Base-by-base conservation (phyloP, 1,140 invertebrate genomes). In the Papilio aristodemus region DNA sequence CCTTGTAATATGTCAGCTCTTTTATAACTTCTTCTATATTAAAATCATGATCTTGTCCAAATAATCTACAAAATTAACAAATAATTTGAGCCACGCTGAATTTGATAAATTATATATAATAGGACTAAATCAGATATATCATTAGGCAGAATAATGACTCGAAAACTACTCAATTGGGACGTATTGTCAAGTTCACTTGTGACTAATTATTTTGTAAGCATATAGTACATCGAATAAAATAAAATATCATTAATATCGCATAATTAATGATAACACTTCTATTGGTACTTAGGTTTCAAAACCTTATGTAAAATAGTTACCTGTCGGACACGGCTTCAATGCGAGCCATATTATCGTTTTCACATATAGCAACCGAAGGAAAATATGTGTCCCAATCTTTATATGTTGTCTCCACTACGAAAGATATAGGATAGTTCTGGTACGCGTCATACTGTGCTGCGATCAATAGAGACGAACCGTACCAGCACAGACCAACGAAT, bases 391-490 rank as follows among this genome's bases (percentile, higher is more conserved):
- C 85, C 95, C 95, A 96, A 69, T 95, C 92, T 13, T 94, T 91
- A 79, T 95, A 95, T 1, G 92, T 94, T 1, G 94, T 95, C 71
- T 95, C 95, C 13, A 94, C 93, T 6, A 94, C 95, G 75, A 96
- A 95, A 62, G 94, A 95, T 63, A 95, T 94, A 0, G 95, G 89
- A 68, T 94, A 92, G 71, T 93, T 91, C 59, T 91, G 83, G 72
- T 92, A 94, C 13, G 93, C 92, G n/a, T 92, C 79, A 75, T 94
- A 92, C 13, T 94, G 93, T 0, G 93, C 92, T 1, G 79, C 76
- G 19, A 95, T 94, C 4, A 95, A 80, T n/a, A 93, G 69, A 25
- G 89, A 89, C 4, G 94, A 94, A 1, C 93, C 93, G 37, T 93
- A 92, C 93, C 94, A 95, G 1, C 94, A 94, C 1, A 93, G 67